Percentiles rank a stretch among this genome's conserved stretches.
phyloP scores from a whole-genome alignment of 2,888 invertebrate species.

The Himalopsyche tibetana region DNA sequence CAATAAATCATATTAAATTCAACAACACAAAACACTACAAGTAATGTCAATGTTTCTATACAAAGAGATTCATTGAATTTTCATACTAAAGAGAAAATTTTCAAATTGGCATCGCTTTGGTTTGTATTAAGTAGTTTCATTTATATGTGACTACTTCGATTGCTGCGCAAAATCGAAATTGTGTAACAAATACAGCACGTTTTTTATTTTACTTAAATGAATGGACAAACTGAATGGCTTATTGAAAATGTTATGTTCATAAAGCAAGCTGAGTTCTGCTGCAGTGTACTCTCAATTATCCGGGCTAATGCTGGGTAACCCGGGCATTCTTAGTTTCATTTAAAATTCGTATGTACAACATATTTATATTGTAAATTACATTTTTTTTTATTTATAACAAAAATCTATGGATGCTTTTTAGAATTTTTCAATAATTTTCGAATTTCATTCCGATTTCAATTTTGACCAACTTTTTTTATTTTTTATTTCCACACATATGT shows the following conservation, averaged over 20 bases:
- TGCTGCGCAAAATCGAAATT: neutral
- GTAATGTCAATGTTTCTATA: neutral
- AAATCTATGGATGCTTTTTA: too few species aligned
- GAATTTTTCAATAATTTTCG: too few species aligned
- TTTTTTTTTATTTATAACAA: too few species aligned
- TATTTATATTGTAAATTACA: too few species aligned
- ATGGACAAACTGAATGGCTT: neutral
- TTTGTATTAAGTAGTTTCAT: neutral
- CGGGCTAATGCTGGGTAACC: too few species aligned
- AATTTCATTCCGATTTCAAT: too few species aligned
- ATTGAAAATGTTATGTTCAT: neutral
- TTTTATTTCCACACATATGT: too few species aligned
- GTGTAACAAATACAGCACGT: neutral
- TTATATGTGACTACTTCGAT: neutral
- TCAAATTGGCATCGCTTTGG: neutral
- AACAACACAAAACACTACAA: neutral
- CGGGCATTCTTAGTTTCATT: too few species aligned
- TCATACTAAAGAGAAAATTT: neutral
- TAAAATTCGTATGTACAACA: too few species aligned
- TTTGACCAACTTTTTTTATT: too few species aligned
- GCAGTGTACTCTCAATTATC: too few species aligned
- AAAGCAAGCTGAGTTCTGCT: neutral
- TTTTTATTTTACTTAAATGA: neutral
- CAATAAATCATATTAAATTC: constrained; percentile 29
- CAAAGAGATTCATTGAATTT: neutral